Evolutionary conservation across 1,140 invertebrate genomes (phyloP), one percentile per base, ranked within the genome.

Genomic region (Orchesella cincta): DNA sequence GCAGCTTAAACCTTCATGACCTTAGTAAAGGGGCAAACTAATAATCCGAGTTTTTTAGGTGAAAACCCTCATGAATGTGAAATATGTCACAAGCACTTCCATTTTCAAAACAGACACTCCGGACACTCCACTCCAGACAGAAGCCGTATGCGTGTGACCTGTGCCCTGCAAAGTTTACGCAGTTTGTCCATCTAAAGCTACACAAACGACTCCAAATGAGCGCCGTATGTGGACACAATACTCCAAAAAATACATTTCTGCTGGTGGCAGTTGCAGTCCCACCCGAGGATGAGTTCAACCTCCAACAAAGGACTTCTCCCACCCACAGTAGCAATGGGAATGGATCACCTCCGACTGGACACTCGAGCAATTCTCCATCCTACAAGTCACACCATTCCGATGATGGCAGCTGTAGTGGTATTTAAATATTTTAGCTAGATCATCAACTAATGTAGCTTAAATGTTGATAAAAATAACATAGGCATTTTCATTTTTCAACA

Each of bases 31-130:
- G n/a, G n/a, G n/a, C n/a, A n/a, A n/a, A n/a, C n/a, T n/a, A n/a
- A n/a, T n/a, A n/a, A n/a, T n/a, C n/a, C n/a, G n/a, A n/a, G n/a
- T n/a, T n/a, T n/a, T n/a, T n/a, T n/a, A n/a, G n/a, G n/a, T n/a
- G 97, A 99, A 85, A 97, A 98, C 84, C 97, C 98, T 0, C 97
- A 99, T 84, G 94, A 98, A 86, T 99, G 98, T 86, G 92, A 95
- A 82, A 96, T 98, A 79, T 99, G 97, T 86, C 94, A 97, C 84
- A 99, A 99, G 86, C 62, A 99, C 98, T 0, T 98, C 96, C 18
- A 99, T 99, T 87, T 88, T 99, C 71, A 99, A 99, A 87, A 99
- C 98, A 0, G 98, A 99, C 86, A 88, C 98, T n/a, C n/a, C n/a
- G n/a, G 83, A 89, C 98, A 78, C 87, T 99, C 79, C 98, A 99